Evolutionary conservation across 30 jellyfish, hydroid and myxozoan genomes (phyloP).

Genomic region (Pelagia noctiluca): DNA sequence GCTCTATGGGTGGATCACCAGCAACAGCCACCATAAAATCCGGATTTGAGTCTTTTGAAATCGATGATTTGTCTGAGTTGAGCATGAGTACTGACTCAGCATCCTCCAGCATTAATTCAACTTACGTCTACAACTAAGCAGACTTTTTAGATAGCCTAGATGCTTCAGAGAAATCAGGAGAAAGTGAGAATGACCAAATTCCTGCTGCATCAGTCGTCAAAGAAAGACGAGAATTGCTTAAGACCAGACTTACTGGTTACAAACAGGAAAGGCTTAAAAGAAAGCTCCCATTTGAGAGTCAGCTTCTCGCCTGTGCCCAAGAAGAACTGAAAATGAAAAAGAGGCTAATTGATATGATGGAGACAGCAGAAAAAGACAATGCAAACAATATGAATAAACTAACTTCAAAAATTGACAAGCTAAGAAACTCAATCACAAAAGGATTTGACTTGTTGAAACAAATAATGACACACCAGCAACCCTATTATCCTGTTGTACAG

Average conservation of each 20-base stretch:
- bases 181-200: no score
- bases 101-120: neutral
- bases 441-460: constrained; percentile 11
- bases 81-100: constrained; percentile 32
- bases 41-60: constrained; percentile 19
- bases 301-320: no score
- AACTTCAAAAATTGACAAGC: constrained; percentile 17
- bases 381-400: neutral
- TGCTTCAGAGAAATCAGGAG: no score
- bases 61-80: neutral
- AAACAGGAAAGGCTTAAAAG: neutral
- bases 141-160: constrained; percentile 10
- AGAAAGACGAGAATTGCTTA: no score
- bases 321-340: no score
- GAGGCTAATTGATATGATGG: constrained; percentile 17
- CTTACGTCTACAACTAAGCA: neutral
- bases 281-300: constrained; percentile 8
- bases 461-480: constrained; percentile 4
- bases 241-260: no score
- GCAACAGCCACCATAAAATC: constrained; percentile 1
- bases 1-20: constrained; percentile 20
- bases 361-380: constrained; percentile 24
- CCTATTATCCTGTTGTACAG: neutral
- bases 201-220: no score
- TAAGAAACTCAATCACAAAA: constrained; percentile 4